Evolutionary conservation across 2,113 vertebrate species (phyloP).

Genomic region (Rhipidura dahli): DNA sequence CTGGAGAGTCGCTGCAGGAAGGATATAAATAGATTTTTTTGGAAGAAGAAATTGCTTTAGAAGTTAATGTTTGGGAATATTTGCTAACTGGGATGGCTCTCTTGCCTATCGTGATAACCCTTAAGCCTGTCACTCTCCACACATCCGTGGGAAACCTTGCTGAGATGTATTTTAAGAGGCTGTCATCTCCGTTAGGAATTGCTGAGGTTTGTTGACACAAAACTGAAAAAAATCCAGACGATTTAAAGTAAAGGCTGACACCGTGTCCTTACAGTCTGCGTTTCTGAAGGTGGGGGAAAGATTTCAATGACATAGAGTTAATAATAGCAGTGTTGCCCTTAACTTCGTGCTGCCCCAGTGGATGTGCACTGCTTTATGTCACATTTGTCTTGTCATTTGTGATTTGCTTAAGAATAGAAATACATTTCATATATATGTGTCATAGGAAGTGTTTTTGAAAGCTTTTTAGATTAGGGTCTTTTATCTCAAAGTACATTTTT

Average conservation of each 20-base stretch:
- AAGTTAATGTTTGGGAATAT: slow-evolving; percentile 1
- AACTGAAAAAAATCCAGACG: background rate
- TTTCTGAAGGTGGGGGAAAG: slow-evolving; percentile 45
- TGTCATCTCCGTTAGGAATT: slow-evolving; percentile 22
- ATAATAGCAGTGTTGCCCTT: slow-evolving; percentile 46
- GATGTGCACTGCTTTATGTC: slow-evolving; percentile 4
- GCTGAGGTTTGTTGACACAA: slow-evolving; percentile 30
- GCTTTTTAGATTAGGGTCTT: slow-evolving; percentile 9
- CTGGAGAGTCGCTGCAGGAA: slow-evolving; percentile 16
- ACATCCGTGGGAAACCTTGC: background rate
- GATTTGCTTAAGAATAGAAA: slow-evolving; percentile 4
- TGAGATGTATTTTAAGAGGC: background rate
- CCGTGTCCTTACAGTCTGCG: background rate
- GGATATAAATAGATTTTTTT: slow-evolving; percentile 37
- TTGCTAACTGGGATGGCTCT: background rate
- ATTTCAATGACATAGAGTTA: slow-evolving; percentile 52
- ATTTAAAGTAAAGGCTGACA: slow-evolving; percentile 6
- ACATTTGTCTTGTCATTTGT: slow-evolving; percentile 11
- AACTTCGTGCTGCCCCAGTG: slow-evolving; percentile 45
- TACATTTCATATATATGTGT: background rate
- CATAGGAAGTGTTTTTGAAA: background rate
- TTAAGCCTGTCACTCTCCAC: background rate
- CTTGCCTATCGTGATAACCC: background rate
- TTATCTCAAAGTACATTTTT: slow-evolving; percentile 5
- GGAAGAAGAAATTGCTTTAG: background rate